phyloP scores from a whole-genome alignment of 1,140 invertebrate species.

The Vanessa tameamea region DNA sequence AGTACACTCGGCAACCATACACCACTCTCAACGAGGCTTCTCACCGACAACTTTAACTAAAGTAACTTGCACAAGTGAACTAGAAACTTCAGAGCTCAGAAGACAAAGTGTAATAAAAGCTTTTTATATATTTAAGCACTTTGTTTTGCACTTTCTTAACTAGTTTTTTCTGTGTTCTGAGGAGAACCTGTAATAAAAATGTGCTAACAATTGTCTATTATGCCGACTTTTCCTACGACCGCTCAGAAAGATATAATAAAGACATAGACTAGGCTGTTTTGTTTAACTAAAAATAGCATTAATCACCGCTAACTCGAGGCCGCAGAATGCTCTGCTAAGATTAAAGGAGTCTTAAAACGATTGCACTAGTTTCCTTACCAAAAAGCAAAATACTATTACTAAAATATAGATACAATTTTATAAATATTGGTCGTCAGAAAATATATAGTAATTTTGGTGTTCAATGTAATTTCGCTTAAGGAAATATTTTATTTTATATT shows the following conservation, averaged over 20 bases:
- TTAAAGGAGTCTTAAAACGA: not conserved
- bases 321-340: not conserved
- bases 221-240: not conserved
- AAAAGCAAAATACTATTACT: not conserved
- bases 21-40: conserved; percentile 28
- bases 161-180: conserved; percentile 39
- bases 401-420: not conserved
- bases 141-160: conserved; percentile 48
- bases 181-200: conserved; percentile 31
- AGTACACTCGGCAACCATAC: conserved; percentile 7
- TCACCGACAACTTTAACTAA: conserved; percentile 32
- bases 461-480: too few relatives aligned
- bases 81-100: conserved; percentile 47
- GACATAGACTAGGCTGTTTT: conserved; percentile 3
- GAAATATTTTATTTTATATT: not conserved
- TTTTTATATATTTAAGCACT: conserved; percentile 55
- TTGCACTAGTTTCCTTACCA: not conserved
- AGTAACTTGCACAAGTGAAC: conserved; percentile 46
- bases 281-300: conserved; percentile 3
- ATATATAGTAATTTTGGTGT: too few relatives aligned
- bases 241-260: not conserved
- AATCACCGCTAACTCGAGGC: conserved; percentile 2
- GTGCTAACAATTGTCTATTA: conserved; percentile 8
- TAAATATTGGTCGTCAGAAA: too few relatives aligned
- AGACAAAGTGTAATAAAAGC: conserved; percentile 47